A percentile compares a stretch with the other conserved stretches of the same genome.
Conservation (phyloP, 2,797 vertebrate genomes). For the Ptychobarbus kaznakovi region DNA sequence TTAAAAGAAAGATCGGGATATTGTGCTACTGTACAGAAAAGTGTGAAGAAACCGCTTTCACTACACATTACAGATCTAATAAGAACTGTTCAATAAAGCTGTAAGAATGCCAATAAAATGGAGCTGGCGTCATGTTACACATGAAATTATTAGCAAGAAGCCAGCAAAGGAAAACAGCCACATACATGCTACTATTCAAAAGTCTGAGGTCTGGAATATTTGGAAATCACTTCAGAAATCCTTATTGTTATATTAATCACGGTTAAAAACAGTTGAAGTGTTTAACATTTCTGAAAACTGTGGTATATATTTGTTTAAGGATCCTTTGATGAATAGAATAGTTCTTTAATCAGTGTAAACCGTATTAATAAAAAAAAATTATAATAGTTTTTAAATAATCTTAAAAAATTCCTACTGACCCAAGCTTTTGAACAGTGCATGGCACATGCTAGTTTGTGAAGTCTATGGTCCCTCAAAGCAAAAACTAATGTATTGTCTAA, state of each 20-base stretch:
- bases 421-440: background rate
- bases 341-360: background rate
- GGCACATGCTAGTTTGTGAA: background rate
- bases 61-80: slow-evolving; percentile 7
- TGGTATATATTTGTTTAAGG: background rate
- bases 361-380: no score
- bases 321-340: background rate
- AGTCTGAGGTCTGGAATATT: no score
- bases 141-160: background rate
- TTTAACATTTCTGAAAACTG: background rate
- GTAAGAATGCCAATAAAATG: background rate
- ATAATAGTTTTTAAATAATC: no score
- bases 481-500: no score
- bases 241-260: background rate
- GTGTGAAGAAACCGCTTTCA: background rate
- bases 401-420: background rate
- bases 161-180: background rate
- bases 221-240: background rate
- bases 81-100: slow-evolving; percentile 1
- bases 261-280: background rate
- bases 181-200: background rate
- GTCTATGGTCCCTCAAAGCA: background rate
- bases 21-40: background rate
- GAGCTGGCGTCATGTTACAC: background rate
- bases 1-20: background rate